These are phyloP conservation scores for Drosophila pseudoobscura DNA, from an alignment of 1,140 invertebrate genomes.

Conservation along the genomic window DNA sequence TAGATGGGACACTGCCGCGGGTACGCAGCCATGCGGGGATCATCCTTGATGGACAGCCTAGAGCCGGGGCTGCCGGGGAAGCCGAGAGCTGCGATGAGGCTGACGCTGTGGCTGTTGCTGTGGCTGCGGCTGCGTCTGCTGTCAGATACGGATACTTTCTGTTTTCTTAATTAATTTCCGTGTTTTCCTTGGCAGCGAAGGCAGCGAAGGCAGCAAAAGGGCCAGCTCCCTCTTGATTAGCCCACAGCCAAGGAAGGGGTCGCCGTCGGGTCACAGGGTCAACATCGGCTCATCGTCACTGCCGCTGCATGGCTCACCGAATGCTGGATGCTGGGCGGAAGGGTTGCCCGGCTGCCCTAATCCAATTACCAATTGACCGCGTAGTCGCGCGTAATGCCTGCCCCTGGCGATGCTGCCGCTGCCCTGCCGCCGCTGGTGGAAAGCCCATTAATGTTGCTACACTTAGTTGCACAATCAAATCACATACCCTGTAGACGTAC, in stretches of 20 bases:
- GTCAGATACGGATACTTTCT: constrained; percentile 9
- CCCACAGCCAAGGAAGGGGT: constrained; percentile 16
- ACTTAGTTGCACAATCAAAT: constrained; percentile 15
- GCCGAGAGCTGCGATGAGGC: not conserved
- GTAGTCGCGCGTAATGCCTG: constrained; percentile 39
- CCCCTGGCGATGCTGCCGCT: no score
- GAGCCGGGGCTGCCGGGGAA: no score
- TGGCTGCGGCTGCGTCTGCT: no score
- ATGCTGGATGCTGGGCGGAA: constrained; percentile 19
- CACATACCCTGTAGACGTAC: no score
- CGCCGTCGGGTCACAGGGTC: constrained; percentile 32
- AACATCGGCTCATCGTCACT: constrained; percentile 4
- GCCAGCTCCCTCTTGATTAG: constrained; percentile 21
- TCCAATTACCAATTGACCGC: constrained; percentile 75
- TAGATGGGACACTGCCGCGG: constrained; percentile 10
- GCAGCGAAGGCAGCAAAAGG: constrained; percentile 30
- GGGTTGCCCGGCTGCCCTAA: constrained; percentile 50
- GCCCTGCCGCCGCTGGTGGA: no score
- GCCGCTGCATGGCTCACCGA: constrained; percentile 6
- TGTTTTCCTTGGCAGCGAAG: constrained; percentile 29
- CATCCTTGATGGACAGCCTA: not conserved
- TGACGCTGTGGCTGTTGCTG: no score
- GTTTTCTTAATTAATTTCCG: constrained; percentile 74
- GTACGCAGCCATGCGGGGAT: not conserved
- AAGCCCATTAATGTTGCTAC: not conserved